These are phyloP conservation scores for Tachuris rubrigastra DNA, from an alignment of 2,113 vertebrate species.

Conservation along the genomic window DNA sequence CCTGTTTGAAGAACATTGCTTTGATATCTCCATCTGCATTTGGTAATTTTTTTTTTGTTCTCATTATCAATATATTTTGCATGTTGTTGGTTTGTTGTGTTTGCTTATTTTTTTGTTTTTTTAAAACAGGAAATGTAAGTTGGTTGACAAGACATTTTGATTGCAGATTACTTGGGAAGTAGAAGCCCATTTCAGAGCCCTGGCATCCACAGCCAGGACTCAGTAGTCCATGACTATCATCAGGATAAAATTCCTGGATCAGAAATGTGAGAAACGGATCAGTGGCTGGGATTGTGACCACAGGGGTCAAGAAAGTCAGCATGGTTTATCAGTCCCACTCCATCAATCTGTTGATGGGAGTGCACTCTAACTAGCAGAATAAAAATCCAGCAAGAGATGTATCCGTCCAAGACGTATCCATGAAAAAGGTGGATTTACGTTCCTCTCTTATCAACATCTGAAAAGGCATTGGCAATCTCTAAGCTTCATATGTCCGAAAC, in stretches of 20 bases:
- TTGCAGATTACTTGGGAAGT: accelerated
- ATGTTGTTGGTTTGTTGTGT: slow-evolving; percentile 44
- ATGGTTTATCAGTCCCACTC: neutral
- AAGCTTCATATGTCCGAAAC: neutral
- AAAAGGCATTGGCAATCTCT: neutral
- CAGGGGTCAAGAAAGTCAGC: neutral
- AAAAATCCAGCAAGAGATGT: neutral
- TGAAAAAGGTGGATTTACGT: neutral
- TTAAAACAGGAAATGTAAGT: neutral
- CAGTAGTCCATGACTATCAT: neutral
- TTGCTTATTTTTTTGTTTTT: neutral
- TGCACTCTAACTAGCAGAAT: neutral
- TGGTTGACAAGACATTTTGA: neutral
- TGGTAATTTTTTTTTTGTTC: slow-evolving; percentile 59
- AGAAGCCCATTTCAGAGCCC: neutral
- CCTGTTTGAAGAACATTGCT: slow-evolving; percentile 67
- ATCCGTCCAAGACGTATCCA: neutral
- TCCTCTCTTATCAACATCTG: neutral
- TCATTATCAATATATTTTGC: slow-evolving; percentile 58
- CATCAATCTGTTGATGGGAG: neutral
- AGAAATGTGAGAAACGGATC: neutral
- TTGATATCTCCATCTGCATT: slow-evolving; percentile 71
- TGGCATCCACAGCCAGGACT: neutral
- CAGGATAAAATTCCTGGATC: neutral
- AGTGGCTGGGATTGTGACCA: accelerated